These are phyloP conservation scores for Zootoca vivipara DNA, from an alignment of 2,113 vertebrate genomes.

Conservation along the genomic window DNA sequence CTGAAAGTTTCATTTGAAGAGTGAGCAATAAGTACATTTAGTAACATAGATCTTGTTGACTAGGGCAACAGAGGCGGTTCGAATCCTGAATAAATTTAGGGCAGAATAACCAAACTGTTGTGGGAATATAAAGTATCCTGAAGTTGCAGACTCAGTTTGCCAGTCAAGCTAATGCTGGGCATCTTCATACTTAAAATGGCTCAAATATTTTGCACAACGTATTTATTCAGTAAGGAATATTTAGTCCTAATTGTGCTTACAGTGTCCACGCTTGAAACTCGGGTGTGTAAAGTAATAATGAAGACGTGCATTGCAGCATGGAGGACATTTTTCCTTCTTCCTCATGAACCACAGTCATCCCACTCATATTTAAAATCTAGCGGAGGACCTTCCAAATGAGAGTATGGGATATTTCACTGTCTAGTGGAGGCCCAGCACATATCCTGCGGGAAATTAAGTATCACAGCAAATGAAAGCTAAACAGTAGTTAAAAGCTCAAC, in stretches of 20 bases:
- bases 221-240: no score
- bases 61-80: background rate
- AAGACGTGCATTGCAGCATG: background rate
- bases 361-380: background rate
- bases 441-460: background rate
- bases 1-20: background rate
- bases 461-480: background rate
- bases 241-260: background rate
- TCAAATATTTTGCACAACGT: no score
- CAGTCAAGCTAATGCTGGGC: background rate
- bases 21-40: background rate
- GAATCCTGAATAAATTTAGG: background rate
- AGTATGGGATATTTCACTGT: background rate
- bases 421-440: background rate
- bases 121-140: background rate
- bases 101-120: background rate
- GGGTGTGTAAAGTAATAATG: background rate
- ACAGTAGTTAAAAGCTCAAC: background rate
- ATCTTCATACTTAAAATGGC: background rate
- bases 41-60: background rate
- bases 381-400: background rate
- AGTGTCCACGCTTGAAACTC: background rate
- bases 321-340: no score
- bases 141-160: background rate
- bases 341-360: background rate